Evolutionary conservation across 2,113 vertebrate species (phyloP).

Genomic region (Antigone vipio): DNA sequence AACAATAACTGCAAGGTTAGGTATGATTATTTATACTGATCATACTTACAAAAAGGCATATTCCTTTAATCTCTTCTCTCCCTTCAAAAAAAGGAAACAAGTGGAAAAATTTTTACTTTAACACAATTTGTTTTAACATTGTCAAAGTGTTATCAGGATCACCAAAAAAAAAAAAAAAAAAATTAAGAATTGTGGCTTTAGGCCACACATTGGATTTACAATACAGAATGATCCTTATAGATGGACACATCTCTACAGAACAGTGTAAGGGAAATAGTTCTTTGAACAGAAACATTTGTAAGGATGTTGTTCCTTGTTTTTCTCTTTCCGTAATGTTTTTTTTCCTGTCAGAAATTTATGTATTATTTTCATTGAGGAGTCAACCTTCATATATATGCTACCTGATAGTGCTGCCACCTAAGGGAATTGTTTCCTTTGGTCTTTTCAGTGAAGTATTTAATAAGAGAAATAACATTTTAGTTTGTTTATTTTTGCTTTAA

Average conservation of each 20-base stretch:
- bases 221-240: neutral
- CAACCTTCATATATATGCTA: neutral
- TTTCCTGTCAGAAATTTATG: neutral
- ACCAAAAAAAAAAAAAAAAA: neutral
- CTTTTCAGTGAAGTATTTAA: neutral
- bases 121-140: neutral
- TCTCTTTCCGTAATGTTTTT: neutral
- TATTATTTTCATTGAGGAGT: neutral
- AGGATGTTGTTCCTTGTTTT: neutral
- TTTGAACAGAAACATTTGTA: neutral
- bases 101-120: neutral
- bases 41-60: neutral
- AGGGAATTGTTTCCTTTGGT: neutral
- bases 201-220: neutral
- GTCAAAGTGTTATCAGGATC: neutral
- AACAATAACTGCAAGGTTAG: neutral
- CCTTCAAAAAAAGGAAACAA: neutral
- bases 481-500: neutral
- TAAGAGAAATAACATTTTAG: neutral
- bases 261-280: neutral
- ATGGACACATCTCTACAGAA: neutral
- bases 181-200: neutral
- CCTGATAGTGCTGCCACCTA: neutral
- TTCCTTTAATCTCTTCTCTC: neutral
- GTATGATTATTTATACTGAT: neutral